These are phyloP conservation scores for Zeus faber DNA, from an alignment of 2,113 vertebrate species.

Conservation along the genomic window DNA sequence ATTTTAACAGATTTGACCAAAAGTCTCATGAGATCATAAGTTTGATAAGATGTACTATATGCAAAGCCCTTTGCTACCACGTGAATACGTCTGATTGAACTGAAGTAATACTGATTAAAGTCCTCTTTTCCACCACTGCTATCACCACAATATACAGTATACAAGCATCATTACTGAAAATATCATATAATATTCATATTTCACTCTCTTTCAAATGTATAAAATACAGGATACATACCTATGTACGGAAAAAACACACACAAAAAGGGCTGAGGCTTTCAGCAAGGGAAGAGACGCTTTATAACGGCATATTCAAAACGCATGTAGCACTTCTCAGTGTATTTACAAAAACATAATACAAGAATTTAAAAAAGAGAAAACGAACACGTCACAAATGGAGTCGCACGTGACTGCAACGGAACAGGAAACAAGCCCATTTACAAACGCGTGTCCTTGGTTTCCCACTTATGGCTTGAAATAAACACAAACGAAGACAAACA, in stretches of 20 bases:
- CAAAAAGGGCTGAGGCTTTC: slow-evolving; percentile 26
- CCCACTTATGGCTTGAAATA: slow-evolving; percentile 69
- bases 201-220: too few species aligned
- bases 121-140: too few species aligned
- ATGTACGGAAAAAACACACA: too few species aligned
- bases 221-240: not conserved
- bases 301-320: slow-evolving; percentile 74
- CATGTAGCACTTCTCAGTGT: slow-evolving; percentile 73
- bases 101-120: too few species aligned
- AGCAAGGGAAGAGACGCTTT: slow-evolving; percentile 73
- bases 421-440: slow-evolving; percentile 70
- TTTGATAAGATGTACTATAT: too few species aligned
- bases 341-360: slow-evolving; percentile 77
- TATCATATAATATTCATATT: too few species aligned
- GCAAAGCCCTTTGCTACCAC: too few species aligned
- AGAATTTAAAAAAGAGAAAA: slow-evolving; percentile 68
- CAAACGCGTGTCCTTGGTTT: slow-evolving; percentile 70
- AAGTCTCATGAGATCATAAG: too few species aligned
- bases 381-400: slow-evolving; percentile 74
- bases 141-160: too few species aligned
- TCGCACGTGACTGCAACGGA: slow-evolving; percentile 61
- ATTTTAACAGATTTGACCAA: too few species aligned
- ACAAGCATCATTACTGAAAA: too few species aligned
- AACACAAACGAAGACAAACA: slow-evolving; percentile 43
- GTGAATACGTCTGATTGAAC: too few species aligned